A percentile compares a stretch with the other conserved stretches of the same genome.
phyloP scores from a whole-genome alignment of 2,113 vertebrate species.

The Seriola quinqueradiata region DNA sequence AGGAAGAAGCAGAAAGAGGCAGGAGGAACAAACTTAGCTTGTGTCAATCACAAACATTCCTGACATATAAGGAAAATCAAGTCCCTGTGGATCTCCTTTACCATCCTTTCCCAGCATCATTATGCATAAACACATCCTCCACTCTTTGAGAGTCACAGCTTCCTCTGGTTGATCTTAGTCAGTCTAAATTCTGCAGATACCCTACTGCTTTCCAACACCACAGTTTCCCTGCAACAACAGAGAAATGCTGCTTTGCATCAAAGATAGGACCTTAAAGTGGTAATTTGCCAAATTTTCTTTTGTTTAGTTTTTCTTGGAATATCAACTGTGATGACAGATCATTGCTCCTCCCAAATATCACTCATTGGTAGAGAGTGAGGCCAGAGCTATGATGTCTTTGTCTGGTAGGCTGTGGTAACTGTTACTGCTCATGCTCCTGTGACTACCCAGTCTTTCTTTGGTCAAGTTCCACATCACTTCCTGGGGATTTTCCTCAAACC shows the following conservation, averaged over 20 bases:
- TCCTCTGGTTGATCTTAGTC: slow-evolving; percentile 44
- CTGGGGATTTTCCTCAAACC: neutral
- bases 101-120: slow-evolving; percentile 31
- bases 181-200: slow-evolving; percentile 49
- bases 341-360: neutral
- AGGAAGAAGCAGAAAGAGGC: slow-evolving; percentile 24
- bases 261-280: slow-evolving; percentile 17
- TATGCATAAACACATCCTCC: slow-evolving; percentile 59
- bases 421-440: neutral
- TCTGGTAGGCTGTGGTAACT: neutral
- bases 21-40: slow-evolving; percentile 54
- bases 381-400: neutral
- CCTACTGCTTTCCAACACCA: slow-evolving; percentile 34
- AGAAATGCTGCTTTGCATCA: slow-evolving; percentile 42
- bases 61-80: slow-evolving; percentile 47
- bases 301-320: neutral
- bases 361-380: neutral
- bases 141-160: slow-evolving; percentile 48
- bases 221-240: slow-evolving; percentile 26
- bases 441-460: neutral
- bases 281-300: neutral
- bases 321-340: neutral
- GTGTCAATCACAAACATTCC: slow-evolving; percentile 69
- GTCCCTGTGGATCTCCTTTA: slow-evolving; percentile 48
- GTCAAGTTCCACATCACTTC: neutral